Conservation (phyloP, 2,113 vertebrate genomes). For the Neolamprologus sp. region DNA sequence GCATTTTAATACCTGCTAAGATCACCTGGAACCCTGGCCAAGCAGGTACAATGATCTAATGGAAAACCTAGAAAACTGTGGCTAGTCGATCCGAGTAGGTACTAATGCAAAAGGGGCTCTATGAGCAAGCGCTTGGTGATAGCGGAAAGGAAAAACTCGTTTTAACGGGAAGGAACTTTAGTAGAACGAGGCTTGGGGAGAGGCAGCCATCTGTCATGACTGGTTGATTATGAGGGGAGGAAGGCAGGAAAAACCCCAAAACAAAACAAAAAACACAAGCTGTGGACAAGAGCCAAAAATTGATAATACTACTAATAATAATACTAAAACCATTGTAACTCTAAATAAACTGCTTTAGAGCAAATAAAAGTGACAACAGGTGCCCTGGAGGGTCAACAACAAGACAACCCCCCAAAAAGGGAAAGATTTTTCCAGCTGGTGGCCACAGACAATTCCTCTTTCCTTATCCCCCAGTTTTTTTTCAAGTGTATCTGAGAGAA, state of each 20-base stretch:
- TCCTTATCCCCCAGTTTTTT: neutral
- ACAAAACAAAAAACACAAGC: neutral
- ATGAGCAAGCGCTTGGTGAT: neutral
- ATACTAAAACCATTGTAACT: neutral
- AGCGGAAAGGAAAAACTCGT: neutral
- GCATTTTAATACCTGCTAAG: neutral
- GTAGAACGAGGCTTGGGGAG: neutral
- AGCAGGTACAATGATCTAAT: neutral
- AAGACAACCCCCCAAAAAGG: neutral
- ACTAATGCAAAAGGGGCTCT: neutral
- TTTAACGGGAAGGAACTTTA: neutral
- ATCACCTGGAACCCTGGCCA: neutral
- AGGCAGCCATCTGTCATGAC: neutral
- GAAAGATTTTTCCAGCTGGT: neutral
- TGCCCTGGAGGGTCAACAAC: neutral
- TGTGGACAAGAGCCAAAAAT: neutral
- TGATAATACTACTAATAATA: neutral
- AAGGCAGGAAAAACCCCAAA: fast-evolving
- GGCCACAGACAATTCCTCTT: neutral
- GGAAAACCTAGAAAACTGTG: neutral
- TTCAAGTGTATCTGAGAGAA: neutral
- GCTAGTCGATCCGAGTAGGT: neutral
- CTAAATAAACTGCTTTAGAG: neutral
- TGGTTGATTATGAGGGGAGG: neutral
- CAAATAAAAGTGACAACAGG: neutral